Percentiles rank a stretch among this genome's conserved stretches.
Conservation (phyloP, 1,140 invertebrate genomes). For the Saxidomus purpurata region DNA sequence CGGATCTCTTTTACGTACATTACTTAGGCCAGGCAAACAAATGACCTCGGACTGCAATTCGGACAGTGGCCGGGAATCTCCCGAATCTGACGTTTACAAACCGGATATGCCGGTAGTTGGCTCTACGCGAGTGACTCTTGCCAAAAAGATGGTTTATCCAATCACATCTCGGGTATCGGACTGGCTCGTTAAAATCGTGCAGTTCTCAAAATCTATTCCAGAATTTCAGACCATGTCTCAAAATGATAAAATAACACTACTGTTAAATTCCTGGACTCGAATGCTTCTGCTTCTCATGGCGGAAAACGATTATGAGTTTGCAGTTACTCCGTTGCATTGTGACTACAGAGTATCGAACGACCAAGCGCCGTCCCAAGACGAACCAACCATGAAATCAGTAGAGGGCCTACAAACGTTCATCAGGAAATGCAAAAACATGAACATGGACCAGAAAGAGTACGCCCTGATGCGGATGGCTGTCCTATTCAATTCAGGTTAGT, state of each 20-base stretch:
- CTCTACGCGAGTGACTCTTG: conserved; percentile 81
- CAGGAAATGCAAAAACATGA: conserved; percentile 83
- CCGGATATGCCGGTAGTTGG: conserved; percentile 68
- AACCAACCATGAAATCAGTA: conserved; percentile 85
- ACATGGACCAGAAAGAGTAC: conserved; percentile 83
- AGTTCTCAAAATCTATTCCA: conserved; percentile 83
- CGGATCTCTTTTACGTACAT: conserved; percentile 59
- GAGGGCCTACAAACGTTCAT: conserved; percentile 84
- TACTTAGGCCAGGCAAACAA: conserved; percentile 31
- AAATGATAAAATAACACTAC: conserved; percentile 83
- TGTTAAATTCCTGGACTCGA: conserved; percentile 83
- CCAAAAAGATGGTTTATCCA: conserved; percentile 85
- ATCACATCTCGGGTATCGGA: conserved; percentile 85
- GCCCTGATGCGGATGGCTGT: conserved; percentile 83
- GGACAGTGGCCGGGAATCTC: conserved; percentile 53
- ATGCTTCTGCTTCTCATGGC: conserved; percentile 84
- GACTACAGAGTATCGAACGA: conserved; percentile 47
- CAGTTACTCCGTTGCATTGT: conserved; percentile 81
- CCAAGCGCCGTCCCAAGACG: conserved; percentile 72
- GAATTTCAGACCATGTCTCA: conserved; percentile 82
- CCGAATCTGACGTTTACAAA: conserved; percentile 51
- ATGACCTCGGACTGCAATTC: conserved; percentile 29
- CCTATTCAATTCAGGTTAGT: conserved; percentile 85
- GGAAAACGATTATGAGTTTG: conserved; percentile 85
- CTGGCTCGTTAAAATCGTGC: conserved; percentile 85